Conservation (phyloP, 2,888 invertebrate species). For the Gortyna flavago region DNA sequence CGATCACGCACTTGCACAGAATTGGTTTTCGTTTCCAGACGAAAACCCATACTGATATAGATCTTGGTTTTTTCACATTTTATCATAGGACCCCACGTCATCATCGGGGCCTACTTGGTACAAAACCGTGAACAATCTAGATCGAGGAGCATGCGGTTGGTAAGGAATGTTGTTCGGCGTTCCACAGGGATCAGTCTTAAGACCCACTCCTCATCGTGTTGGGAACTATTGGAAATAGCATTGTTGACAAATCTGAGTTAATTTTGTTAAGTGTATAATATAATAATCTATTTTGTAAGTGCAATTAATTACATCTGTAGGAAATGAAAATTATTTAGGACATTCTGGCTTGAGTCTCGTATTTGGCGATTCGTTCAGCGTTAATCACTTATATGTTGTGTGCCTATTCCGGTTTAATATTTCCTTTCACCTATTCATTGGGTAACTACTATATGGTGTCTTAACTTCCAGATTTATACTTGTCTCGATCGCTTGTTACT, state of each 20-base stretch:
- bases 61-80: no score
- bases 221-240: background rate
- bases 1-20: background rate
- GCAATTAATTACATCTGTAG: background rate
- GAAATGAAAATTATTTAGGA: background rate
- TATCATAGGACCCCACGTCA: no score
- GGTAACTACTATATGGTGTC: background rate
- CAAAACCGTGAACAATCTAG: background rate
- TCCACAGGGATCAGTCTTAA: background rate
- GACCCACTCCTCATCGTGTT: background rate
- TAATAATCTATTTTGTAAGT: background rate
- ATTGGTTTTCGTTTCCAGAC: no score
- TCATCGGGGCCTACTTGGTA: background rate
- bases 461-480: background rate
- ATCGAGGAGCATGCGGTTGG: background rate
- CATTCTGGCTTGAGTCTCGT: background rate
- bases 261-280: background rate
- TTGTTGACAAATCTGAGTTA: background rate
- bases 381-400: background rate
- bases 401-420: background rate
- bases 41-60: no score
- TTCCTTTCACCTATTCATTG: background rate
- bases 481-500: conserved; percentile 36
- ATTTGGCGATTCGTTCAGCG: background rate
- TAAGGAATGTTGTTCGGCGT: background rate